phyloP scores from a whole-genome alignment of 2,888 invertebrate species.

The Drosophila bunnanda region DNA sequence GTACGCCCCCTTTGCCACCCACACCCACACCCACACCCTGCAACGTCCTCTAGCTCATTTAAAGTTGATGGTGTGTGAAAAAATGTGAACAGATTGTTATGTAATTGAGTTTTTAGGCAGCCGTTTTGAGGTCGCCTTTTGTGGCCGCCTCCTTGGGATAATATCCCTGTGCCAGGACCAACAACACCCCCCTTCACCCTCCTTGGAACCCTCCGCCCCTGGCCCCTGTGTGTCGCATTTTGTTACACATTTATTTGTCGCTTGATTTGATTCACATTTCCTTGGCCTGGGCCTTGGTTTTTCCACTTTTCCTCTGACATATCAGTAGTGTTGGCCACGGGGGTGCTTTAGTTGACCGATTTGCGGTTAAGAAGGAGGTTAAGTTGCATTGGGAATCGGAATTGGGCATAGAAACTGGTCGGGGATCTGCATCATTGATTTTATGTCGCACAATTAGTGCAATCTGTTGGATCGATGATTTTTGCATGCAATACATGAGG shows the following conservation, averaged over 20 bases:
- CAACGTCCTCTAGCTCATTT: slow-evolving; percentile 70
- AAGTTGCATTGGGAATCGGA: slow-evolving; percentile 20
- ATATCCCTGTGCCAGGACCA: slow-evolving; percentile 19
- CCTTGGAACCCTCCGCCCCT: slow-evolving; percentile 14
- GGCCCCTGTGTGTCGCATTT: slow-evolving; percentile 64
- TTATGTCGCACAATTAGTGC: slow-evolving; percentile 48
- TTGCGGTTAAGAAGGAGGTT: slow-evolving; percentile 52
- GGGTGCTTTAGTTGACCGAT: slow-evolving; percentile 64
- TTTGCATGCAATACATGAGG: background rate
- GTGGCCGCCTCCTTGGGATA: slow-evolving; percentile 59
- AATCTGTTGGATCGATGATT: slow-evolving; percentile 33
- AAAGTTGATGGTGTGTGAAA: slow-evolving; percentile 84
- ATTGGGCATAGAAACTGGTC: slow-evolving; percentile 6
- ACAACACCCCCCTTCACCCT: background rate
- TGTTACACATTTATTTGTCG: slow-evolving; percentile 77
- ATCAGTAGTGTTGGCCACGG: slow-evolving; percentile 27
- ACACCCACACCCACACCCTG: background rate
- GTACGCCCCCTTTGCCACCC: slow-evolving; percentile 3
- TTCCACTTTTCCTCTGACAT: slow-evolving; percentile 46
- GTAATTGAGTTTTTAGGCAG: slow-evolving; percentile 84
- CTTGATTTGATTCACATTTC: slow-evolving; percentile 72
- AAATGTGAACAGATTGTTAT: slow-evolving; percentile 85
- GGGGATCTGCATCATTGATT: slow-evolving; percentile 48
- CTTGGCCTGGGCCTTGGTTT: background rate
- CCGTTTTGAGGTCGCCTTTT: slow-evolving; percentile 80